These are phyloP conservation scores for Lysandra bellargus DNA, from an alignment of 2,888 invertebrate genomes.

Conservation along the genomic window DNA sequence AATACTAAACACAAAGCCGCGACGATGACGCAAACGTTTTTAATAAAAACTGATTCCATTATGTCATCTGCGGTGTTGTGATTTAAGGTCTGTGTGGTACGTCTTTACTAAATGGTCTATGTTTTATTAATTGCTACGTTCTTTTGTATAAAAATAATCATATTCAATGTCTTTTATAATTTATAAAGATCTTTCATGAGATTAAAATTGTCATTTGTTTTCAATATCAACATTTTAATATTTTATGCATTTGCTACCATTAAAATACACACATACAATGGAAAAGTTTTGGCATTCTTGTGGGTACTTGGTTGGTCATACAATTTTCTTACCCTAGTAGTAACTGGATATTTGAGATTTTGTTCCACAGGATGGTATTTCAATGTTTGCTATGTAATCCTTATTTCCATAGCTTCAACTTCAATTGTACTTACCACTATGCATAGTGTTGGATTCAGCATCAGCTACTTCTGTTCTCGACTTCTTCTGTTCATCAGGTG, in stretches of 20 bases:
- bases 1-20: conserved; percentile 64
- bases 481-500: conserved; percentile 85
- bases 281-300: too few species aligned
- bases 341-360: too few species aligned
- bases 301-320: too few species aligned
- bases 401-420: neutral
- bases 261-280: neutral
- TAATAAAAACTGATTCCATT: conserved; percentile 40
- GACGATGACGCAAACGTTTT: conserved; percentile 44
- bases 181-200: neutral
- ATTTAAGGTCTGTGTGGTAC: neutral
- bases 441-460: conserved; percentile 94
- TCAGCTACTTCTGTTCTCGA: conserved; percentile 90
- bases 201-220: neutral
- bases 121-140: neutral
- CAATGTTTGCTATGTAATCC: neutral
- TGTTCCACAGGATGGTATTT: neutral
- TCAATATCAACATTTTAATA: neutral
- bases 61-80: conserved; percentile 22
- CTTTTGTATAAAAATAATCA: neutral
- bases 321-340: too few species aligned
- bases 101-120: neutral
- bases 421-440: conserved; percentile 87
- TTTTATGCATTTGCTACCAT: neutral
- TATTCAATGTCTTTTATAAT: neutral